Evolutionary conservation across 2,113 vertebrate species (phyloP).

Genomic region (Sinocyclocheilus rhinocerous): DNA sequence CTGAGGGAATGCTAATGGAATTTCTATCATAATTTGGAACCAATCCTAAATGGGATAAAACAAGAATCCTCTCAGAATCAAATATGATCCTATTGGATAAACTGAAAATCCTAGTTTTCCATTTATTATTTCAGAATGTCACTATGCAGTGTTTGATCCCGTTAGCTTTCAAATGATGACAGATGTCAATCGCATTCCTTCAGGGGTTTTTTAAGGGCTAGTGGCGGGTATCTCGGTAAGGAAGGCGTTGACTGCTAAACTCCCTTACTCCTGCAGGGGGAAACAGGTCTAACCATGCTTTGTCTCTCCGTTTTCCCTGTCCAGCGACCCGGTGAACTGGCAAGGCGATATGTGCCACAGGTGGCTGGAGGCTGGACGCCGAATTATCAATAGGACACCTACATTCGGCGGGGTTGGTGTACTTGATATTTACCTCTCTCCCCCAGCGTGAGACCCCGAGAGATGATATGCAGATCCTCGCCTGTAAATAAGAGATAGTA

Average conservation of each 20-base stretch:
- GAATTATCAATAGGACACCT: conserved; percentile 65
- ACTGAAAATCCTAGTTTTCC: background rate
- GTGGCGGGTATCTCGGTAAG: background rate
- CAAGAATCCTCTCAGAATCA: conserved; percentile 14
- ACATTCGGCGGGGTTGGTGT: conserved; percentile 61
- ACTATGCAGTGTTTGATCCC: background rate
- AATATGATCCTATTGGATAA: conserved; percentile 14
- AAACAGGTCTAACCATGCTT: background rate
- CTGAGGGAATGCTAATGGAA: background rate
- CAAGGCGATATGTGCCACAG: conserved; percentile 67
- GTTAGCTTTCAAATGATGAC: conserved; percentile 19
- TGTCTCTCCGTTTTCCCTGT: conserved; percentile 25
- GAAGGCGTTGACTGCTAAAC: conserved; percentile 10
- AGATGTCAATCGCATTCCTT: conserved; percentile 9
- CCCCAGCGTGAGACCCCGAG: conserved; percentile 65
- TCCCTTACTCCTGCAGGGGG: background rate
- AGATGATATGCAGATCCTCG: conserved; percentile 94
- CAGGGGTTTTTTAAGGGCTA: background rate
- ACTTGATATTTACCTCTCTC: conserved; percentile 70
- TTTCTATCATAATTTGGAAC: conserved; percentile 21
- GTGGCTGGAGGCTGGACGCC: conserved; percentile 65
- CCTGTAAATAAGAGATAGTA: conserved; percentile 91
- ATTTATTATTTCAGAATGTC: background rate
- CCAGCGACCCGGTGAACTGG: conserved; percentile 41
- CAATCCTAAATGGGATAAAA: conserved; percentile 15